Base-by-base conservation (phyloP, 2,113 vertebrate genomes). In the Heliornis fulica region DNA sequence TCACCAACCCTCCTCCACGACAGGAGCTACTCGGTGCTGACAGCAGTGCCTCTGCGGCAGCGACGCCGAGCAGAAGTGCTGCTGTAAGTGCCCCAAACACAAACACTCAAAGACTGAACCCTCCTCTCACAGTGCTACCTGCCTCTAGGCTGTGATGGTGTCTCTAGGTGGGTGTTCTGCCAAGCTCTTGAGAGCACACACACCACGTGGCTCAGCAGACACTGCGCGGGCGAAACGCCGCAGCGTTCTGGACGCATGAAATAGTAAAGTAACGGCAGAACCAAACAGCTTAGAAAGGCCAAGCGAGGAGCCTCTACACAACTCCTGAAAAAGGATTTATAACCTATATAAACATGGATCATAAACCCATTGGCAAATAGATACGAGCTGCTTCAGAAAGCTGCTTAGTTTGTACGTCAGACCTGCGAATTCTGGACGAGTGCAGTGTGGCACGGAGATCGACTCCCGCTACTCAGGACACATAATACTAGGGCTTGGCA, bases 311-410 rank as follows among this genome's bases (percentile, higher is more conserved):
- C 87, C 61, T 92, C 77, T 40, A 4, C 69, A 26, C 95, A 96
- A 97, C 93, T 98, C 88, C 79, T 94, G 66, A 41, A 92, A n/a
- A 97, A 96, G 95, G 97, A 97, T 97, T 98, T 97, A 91, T 83
- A 95, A 89, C 70, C 70, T 97, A 83, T 93, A 88, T 91, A 97
- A 97, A 96, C 75, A 94, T 75, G 92, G 97, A 88, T 97, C 93
- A 94, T 95, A 98, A 98, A 97, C 94, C 90, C 90, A 95, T 87
- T 95, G 97, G 97, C 94, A 98, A 97, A 97, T n/a, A 97, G 79
- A 94, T 81, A 83, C 63, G 89, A 87, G 96, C 76, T 87, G 59
- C 94, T 94, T 93, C 77, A 87, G 94, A 81, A 96, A 96, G 87
- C 94, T 89, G 69, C 90, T 97, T 96, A 80, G 50, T 96, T 97